These are phyloP conservation scores for Embidobia sp. DNA, from an alignment of 2,888 invertebrate species.

Conservation along the genomic window DNA sequence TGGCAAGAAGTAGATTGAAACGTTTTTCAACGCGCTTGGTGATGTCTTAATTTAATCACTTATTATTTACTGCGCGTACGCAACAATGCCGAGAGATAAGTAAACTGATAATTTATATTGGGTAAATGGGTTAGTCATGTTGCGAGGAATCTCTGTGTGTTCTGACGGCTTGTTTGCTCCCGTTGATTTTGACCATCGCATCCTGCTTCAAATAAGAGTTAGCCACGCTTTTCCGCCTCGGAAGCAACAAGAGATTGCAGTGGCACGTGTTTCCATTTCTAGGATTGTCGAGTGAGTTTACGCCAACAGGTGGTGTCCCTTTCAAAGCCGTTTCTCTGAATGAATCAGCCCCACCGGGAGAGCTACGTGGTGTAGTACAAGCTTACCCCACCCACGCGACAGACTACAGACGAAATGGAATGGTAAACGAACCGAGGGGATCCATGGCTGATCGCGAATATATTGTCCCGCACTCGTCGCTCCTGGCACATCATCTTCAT, in stretches of 20 bases:
- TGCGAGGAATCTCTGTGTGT: too few relatives aligned
- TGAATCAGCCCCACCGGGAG: constrained; percentile 79
- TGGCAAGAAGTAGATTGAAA: constrained; percentile 42
- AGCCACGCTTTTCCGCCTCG: neutral
- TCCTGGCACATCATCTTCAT: too few relatives aligned
- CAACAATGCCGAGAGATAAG: too few relatives aligned
- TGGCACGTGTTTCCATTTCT: constrained; percentile 77
- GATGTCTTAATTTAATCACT: constrained; percentile 47
- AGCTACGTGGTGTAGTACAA: constrained; percentile 76
- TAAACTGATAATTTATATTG: constrained; percentile 12
- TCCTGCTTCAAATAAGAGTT: neutral
- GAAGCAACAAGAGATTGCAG: constrained; percentile 37
- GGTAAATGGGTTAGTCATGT: too few relatives aligned
- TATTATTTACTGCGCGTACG: too few relatives aligned
- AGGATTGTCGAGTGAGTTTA: constrained; percentile 76
- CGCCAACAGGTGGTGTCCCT: constrained; percentile 82
- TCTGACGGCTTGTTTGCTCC: too few relatives aligned
- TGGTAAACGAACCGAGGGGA: constrained; percentile 81
- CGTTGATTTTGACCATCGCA: too few relatives aligned
- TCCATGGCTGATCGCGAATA: constrained; percentile 71
- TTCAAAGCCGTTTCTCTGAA: constrained; percentile 82
- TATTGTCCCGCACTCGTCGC: constrained; percentile 77
- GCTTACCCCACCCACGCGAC: constrained; percentile 80
- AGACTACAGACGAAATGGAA: constrained; percentile 81
- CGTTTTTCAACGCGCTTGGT: neutral